A percentile compares a stretch with the other conserved stretches of the same genome.
phyloP scores from a whole-genome alignment of 2,888 invertebrate species.

The Neoascia interrupta region DNA sequence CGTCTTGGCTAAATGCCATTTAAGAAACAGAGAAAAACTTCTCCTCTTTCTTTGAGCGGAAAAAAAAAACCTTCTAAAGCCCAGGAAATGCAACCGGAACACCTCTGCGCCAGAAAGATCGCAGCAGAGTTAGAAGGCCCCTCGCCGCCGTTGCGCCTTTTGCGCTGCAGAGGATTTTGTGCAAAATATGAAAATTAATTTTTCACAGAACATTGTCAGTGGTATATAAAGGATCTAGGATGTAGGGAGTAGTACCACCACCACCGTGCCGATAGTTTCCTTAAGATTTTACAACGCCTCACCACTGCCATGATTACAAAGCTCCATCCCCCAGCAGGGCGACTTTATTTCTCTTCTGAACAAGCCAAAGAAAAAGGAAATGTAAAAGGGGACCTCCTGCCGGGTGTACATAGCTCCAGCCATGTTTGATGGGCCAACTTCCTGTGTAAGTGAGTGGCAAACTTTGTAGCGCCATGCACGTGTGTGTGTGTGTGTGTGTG shows the following conservation, averaged over 20 bases:
- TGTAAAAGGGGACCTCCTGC: slow-evolving; percentile 33
- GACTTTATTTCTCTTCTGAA: slow-evolving; percentile 27
- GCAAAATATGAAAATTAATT: slow-evolving; percentile 67
- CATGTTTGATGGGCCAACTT: slow-evolving; percentile 42
- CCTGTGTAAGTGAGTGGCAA: slow-evolving; percentile 45
- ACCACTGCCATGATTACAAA: neutral
- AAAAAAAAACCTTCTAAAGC: neutral
- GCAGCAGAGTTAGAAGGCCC: too few relatives aligned
- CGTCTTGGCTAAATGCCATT: slow-evolving; percentile 68
- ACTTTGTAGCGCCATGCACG: slow-evolving; percentile 20
- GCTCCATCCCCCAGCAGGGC: neutral
- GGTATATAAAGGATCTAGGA: too few relatives aligned
- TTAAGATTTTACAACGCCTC: slow-evolving; percentile 1
- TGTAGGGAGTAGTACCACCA: neutral
- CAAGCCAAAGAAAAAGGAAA: slow-evolving; percentile 31
- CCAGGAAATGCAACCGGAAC: slow-evolving; percentile 49
- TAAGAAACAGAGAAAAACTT: slow-evolving; percentile 54
- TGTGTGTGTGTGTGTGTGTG: too few relatives aligned
- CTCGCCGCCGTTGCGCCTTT: slow-evolving; percentile 4
- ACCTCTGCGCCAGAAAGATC: slow-evolving; percentile 29
- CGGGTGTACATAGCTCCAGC: slow-evolving; percentile 22
- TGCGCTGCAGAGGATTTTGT: slow-evolving; percentile 35
- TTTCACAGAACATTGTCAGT: slow-evolving; percentile 32
- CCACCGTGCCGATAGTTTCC: slow-evolving; percentile 4
- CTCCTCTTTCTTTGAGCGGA: slow-evolving; percentile 33